Base-by-base conservation (phyloP, 2,113 vertebrate genomes). In the Pollimyrus isidori region DNA sequence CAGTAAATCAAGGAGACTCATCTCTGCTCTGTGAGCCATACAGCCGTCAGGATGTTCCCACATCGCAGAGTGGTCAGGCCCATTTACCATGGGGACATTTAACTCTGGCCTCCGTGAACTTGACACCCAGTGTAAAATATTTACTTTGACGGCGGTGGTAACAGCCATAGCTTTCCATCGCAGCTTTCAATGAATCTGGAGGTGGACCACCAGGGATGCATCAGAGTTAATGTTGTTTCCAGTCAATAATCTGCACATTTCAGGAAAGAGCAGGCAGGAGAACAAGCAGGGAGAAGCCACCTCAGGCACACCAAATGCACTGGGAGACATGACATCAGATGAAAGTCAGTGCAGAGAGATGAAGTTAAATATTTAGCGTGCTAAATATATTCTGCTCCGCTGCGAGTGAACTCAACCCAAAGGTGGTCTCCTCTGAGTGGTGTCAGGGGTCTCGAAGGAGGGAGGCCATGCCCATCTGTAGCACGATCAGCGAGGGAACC, bases 351-450 rank as follows among this genome's bases (percentile, higher is more conserved):
- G 73, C 73, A 39, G 73, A 42, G 35, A 39, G 30, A 80, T 80
- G 73, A 80, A 80, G 73, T 80, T 80, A 80, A 80, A 80, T 80
- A 80, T 80, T 80, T 35, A 80, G 73, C 62, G n/a, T 26, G n/a
- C 62, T 69, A 69, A 69, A 69, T 69, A 69, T 69, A 69, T 69
- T 69, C 62, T 69, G 62, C 35, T 80, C 73, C 73, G 35, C 73
- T 80, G 73, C 19, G 35, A 80, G 73, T 80, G 73, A 42, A 80
- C 30, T 80, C 35, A 80, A 80, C 73, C 30, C 73, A 80, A 80
- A 35, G 73, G 30, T 80, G 73, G 73, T 80, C 30, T 42, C 73
- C 73, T 80, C 73, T 80, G 73, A 80, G 73, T 80, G 73, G 35
- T 42, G 35, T 80, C 73, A 42, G 73, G 73, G 30, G 35, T 80